A percentile compares a stretch with the other conserved stretches of the same genome.
Conservation (phyloP, 2,797 vertebrate species). For the Cetoscarus ocellatus region DNA sequence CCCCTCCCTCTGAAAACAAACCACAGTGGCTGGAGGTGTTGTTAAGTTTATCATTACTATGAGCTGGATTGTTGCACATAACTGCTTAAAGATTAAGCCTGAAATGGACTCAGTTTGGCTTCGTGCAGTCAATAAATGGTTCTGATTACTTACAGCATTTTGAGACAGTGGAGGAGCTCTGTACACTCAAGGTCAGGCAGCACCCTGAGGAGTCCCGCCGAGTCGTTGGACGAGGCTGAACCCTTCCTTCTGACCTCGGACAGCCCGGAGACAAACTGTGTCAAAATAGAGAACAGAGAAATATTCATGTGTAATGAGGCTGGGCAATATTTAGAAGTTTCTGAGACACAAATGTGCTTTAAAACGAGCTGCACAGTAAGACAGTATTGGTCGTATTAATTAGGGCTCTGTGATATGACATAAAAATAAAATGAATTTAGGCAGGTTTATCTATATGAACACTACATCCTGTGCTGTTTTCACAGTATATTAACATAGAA, state of each 20-base stretch:
- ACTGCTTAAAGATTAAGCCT: conserved; percentile 17
- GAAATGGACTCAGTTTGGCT: neutral
- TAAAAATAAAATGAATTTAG: too few relatives aligned
- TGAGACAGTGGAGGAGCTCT: neutral
- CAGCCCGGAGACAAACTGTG: neutral
- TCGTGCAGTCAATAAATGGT: neutral
- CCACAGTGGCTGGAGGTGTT: conserved; percentile 6
- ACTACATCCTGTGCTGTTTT: too few relatives aligned
- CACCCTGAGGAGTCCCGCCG: neutral
- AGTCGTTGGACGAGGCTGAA: neutral
- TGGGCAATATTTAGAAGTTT: too few relatives aligned
- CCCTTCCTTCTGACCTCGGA: neutral
- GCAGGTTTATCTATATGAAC: too few relatives aligned
- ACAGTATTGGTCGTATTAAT: too few relatives aligned
- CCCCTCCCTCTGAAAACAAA: conserved; percentile 20
- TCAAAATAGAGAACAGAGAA: neutral
- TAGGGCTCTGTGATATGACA: too few relatives aligned
- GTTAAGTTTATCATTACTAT: conserved; percentile 25
- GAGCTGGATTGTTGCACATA: conserved; percentile 11
- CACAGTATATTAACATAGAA: too few relatives aligned
- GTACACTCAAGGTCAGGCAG: conserved; percentile 1
- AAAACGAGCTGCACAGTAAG: too few relatives aligned
- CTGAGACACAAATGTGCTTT: too few relatives aligned
- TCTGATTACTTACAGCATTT: conserved; percentile 5
- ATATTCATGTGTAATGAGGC: too few relatives aligned